Conservation (phyloP, 30 jellyfish, hydroid and myxozoan species). For the Chironex yamaguchii region DNA sequence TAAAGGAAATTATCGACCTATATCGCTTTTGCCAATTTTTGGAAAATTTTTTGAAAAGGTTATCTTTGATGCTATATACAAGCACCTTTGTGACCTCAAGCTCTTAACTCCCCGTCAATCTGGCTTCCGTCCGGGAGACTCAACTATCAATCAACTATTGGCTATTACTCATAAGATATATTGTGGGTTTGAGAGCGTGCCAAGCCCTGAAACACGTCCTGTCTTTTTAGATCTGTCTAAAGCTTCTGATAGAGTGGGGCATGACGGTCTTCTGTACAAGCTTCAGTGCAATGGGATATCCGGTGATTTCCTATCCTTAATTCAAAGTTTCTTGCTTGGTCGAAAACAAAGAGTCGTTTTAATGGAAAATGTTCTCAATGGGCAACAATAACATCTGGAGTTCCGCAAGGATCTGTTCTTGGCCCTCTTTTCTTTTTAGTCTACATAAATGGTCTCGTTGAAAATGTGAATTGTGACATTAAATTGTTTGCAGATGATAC, state of each 20-base stretch:
- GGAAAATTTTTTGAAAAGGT: constrained; percentile 51
- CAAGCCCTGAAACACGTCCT: constrained; percentile 59
- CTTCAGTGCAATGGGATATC: constrained; percentile 27
- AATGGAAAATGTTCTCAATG: constrained; percentile 42
- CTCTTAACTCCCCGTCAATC: constrained; percentile 58
- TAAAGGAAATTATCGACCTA: constrained; percentile 53
- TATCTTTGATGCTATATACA: constrained; percentile 56
- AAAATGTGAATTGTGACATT: constrained; percentile 27
- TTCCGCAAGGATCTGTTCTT: constrained; percentile 51
- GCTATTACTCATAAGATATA: constrained; percentile 40
- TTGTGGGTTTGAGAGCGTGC: constrained; percentile 43
- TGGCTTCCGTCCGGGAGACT: constrained; percentile 58
- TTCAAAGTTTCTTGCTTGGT: constrained; percentile 45
- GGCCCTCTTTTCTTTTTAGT: constrained; percentile 56
- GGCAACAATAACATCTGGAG: constrained; percentile 54
- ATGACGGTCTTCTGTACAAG: constrained; percentile 48
- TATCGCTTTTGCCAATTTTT: constrained; percentile 31
- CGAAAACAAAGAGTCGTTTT: constrained; percentile 57
- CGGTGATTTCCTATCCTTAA: constrained; percentile 44
- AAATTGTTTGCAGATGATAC: constrained; percentile 59
- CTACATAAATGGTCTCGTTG: constrained; percentile 25
- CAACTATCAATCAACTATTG: constrained; percentile 44
- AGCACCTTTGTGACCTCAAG: constrained; percentile 32
- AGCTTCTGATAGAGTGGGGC: constrained; percentile 68
- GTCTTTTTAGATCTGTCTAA: constrained; percentile 56